These are phyloP conservation scores for Heliconius charithonia DNA, from an alignment of 2,888 invertebrate species.

Conservation along the genomic window DNA sequence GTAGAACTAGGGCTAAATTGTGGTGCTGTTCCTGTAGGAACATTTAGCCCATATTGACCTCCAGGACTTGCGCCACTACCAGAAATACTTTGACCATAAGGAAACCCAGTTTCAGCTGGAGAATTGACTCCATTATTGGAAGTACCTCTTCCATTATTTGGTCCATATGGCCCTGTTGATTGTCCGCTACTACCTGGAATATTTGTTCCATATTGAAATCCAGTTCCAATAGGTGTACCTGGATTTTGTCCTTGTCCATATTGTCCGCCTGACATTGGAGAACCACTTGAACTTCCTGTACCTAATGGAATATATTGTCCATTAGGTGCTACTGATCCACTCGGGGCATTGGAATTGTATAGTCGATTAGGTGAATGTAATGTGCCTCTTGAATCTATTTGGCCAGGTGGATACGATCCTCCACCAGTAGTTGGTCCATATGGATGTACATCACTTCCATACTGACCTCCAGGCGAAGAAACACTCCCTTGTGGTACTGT, in stretches of 20 bases:
- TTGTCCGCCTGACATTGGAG: slow-evolving; percentile 18
- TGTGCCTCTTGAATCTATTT: slow-evolving; percentile 28
- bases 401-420: slow-evolving; percentile 40
- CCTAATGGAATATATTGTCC: slow-evolving; percentile 16
- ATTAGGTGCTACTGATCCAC: slow-evolving; percentile 10
- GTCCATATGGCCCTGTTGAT: slow-evolving; percentile 32
- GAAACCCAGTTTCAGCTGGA: neutral
- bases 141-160: slow-evolving; percentile 33
- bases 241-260: slow-evolving; percentile 21
- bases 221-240: slow-evolving; percentile 37
- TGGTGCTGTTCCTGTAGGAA: neutral
- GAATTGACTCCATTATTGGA: neutral
- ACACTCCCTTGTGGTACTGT: slow-evolving; percentile 40
- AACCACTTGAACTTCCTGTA: slow-evolving; percentile 20
- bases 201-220: slow-evolving; percentile 32
- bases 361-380: slow-evolving; percentile 27
- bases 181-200: slow-evolving; percentile 15
- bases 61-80: neutral
- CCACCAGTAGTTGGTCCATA: slow-evolving; percentile 28
- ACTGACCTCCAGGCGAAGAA: slow-evolving; percentile 29
- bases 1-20: slow-evolving; percentile 20
- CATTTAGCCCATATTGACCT: neutral
- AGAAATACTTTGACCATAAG: slow-evolving; percentile 7
- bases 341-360: slow-evolving; percentile 18
- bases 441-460: slow-evolving; percentile 27